Evolutionary conservation across 2,113 vertebrate species (phyloP).

Genomic region (Sapayoa aenigma): DNA sequence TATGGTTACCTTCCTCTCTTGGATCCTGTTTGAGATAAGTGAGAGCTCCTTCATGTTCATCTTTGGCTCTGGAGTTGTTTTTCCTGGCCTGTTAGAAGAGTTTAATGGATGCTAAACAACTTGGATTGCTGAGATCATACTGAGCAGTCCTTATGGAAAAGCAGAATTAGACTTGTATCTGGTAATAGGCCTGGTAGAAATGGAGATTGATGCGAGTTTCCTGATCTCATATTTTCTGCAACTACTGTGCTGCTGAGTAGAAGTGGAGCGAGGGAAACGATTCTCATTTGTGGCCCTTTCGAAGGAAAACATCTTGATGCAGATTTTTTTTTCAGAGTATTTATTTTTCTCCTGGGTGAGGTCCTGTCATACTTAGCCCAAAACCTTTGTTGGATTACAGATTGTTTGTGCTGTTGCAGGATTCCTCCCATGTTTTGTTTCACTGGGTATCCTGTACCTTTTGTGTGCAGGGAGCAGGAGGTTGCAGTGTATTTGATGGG

Average conservation of each 20-base stretch:
- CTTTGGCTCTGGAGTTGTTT: background rate
- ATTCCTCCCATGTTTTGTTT: background rate
- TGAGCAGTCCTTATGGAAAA: background rate
- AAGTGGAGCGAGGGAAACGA: background rate
- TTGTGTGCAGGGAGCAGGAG: background rate
- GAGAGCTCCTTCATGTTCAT: background rate
- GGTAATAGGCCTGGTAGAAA: background rate
- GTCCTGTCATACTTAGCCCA: background rate
- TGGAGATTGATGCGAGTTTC: background rate
- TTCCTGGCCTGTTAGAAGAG: background rate
- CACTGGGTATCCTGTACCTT: accelerated
- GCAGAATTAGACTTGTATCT: background rate
- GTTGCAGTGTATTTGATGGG: background rate
- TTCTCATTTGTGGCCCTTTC: background rate
- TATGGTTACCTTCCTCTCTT: background rate
- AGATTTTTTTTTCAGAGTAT: background rate
- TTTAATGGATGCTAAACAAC: background rate
- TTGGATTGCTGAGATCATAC: background rate
- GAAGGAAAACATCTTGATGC: background rate
- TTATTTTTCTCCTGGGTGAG: background rate
- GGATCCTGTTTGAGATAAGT: background rate
- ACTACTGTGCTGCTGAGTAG: background rate
- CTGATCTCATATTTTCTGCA: slow-evolving; percentile 6
- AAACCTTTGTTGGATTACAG: background rate
- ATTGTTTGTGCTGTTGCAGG: background rate